Percentiles rank a stretch among this genome's conserved stretches.
These are phyloP conservation scores for Linnaemya tessellans DNA, from an alignment of 2,888 invertebrate genomes.

Conservation along the genomic window DNA sequence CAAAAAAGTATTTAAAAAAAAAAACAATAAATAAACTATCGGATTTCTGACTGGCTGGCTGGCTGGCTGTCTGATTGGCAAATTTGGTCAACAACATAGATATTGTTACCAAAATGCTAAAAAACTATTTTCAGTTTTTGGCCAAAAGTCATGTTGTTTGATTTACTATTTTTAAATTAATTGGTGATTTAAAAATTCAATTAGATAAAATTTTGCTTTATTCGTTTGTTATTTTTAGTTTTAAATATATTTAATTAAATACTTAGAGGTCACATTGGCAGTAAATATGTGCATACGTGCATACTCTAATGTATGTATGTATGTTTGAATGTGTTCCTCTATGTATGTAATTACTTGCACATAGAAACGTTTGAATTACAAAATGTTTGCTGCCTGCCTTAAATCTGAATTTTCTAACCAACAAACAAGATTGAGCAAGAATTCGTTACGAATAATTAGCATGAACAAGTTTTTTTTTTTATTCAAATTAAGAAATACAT, in stretches of 20 bases:
- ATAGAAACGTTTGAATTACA: conserved; percentile 7
- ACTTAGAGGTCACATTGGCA: conserved; percentile 48
- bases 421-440: not conserved
- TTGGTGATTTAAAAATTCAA: conserved; percentile 12
- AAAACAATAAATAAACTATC: not conserved
- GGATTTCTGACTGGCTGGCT: not conserved
- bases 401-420: not conserved
- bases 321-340: not conserved
- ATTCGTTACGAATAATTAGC: not conserved
- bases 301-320: too few species aligned
- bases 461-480: not conserved
- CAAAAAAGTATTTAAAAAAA: not conserved
- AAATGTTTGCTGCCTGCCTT: conserved; percentile 8
- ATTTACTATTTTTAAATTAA: conserved; percentile 20
- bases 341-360: too few species aligned
- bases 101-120: conserved; percentile 32
- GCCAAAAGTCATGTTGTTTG: not conserved
- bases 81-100: conserved; percentile 49
- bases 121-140: not conserved
- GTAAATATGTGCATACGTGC: not conserved
- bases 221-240: not conserved
- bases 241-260: conserved; percentile 35
- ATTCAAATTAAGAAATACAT: not conserved
- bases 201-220: not conserved
- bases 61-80: conserved; percentile 11